Evolutionary conservation across 2,113 vertebrate genomes (phyloP), one percentile per base, ranked within the genome.

Genomic region (Eidolon helvum): DNA sequence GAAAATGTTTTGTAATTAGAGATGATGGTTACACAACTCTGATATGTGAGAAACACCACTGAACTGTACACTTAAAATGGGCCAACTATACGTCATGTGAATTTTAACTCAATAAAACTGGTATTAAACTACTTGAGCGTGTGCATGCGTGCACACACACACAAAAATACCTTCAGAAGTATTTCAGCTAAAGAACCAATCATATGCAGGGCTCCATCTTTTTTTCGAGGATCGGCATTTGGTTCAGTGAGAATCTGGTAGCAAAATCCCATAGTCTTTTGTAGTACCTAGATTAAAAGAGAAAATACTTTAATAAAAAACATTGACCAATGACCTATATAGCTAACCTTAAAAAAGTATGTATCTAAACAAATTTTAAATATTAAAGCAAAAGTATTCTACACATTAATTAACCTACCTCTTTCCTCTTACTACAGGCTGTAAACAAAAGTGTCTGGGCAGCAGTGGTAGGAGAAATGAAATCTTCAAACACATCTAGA

Each of bases 231-330:
- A 98, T 99, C 99, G 86, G 99, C 99, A 89, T 98, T 98, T 55
- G 98, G 99, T 88, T 99, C 99, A 16, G 99, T 99, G 63, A 99
- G 99, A 97, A 99, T 99, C 97, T 99, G 99, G 88, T 99, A 99
- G 98, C 99, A 99, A 98, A 99, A 99, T 95, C 99, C 99, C 99
- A 99, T 99, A 2, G 99, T 99, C 98, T 99, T 99, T 98, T 99
- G 99, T 86, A 99, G 97, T 43, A 99, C 99, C 99, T 99, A 97
- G 14, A 95, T 90, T 69, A 93, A 94, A 96, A 59, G 69, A 92
- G 82, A 45, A 91, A 87, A 38, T 48, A 66, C 7, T 92, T 84
- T 57, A 91, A 19, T 87, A 35, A 86, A 89, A 96, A 93, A n/a
- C 0, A 91, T 7, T 33, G 69, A 72, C 24, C 94, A 87, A 77